Percentiles rank a stretch among this genome's conserved stretches.
Conservation (phyloP, 2,888 invertebrate genomes). For the Drosophila lacicola region DNA sequence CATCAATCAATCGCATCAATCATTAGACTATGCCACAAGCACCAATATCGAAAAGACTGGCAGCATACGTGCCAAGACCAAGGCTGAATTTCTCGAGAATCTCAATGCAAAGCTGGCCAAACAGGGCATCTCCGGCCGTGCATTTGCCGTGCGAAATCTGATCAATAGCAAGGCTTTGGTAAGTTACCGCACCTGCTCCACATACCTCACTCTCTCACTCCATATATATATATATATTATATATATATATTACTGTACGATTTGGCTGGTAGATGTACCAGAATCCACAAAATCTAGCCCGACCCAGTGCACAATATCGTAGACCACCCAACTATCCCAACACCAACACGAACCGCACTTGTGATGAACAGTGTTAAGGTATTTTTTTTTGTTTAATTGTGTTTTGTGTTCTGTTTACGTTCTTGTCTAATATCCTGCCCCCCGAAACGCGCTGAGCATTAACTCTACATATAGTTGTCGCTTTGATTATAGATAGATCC, state of each 20-base stretch:
- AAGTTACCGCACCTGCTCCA: conserved; percentile 65
- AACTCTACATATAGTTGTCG: conserved; percentile 36
- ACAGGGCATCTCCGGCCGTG: conserved; percentile 87
- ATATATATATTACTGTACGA: conserved; percentile 14
- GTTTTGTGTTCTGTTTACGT: conserved; percentile 30
- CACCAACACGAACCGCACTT: conserved; percentile 45
- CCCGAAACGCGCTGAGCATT: conserved; percentile 45
- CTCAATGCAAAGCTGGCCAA: conserved; percentile 92
- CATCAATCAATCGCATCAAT: conserved; percentile 4
- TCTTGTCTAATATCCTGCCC: conserved; percentile 38
- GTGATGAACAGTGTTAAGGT: conserved; percentile 81
- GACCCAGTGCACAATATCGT: conserved; percentile 84
- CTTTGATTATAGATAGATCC: conserved; percentile 25
- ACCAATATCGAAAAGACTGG: conserved; percentile 85
- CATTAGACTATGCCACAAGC: conserved; percentile 83
- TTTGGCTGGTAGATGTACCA: conserved; percentile 74
- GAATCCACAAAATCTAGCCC: conserved; percentile 82
- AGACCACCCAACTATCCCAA: conserved; percentile 75
- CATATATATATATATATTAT: background rate
- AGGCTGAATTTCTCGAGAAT: conserved; percentile 91
- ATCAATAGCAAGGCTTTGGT: conserved; percentile 91
- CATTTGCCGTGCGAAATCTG: conserved; percentile 89
- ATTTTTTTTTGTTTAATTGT: conserved; percentile 55
- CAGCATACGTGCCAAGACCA: conserved; percentile 85
- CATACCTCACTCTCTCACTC: background rate